Percentiles rank a stretch among this genome's conserved stretches.
Evolutionary conservation across 2,113 vertebrate species (phyloP).

Genomic region (Gopherus flavomarginatus): DNA sequence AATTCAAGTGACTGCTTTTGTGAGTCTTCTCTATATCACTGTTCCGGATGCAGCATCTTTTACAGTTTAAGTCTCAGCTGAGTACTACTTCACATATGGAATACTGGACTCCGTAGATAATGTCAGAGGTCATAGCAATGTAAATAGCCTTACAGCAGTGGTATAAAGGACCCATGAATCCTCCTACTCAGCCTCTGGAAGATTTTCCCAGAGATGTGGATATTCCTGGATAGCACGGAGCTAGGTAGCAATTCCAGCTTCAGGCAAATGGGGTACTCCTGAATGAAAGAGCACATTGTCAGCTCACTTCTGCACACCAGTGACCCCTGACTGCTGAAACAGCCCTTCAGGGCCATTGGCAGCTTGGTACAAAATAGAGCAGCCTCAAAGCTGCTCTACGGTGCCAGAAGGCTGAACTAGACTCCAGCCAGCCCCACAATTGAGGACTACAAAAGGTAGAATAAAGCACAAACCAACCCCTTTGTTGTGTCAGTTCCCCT

Average conservation of each 20-base stretch:
- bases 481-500: neutral
- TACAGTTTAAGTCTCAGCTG: neutral
- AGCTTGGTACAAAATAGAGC: neutral
- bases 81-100: neutral
- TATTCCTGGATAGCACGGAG: neutral
- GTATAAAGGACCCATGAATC: neutral
- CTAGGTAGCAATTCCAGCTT: neutral
- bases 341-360: rapidly evolving
- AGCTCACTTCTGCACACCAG: rapidly evolving
- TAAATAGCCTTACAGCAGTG: rapidly evolving
- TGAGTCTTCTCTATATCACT: neutral
- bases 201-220: neutral
- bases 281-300: neutral
- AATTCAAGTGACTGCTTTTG: neutral
- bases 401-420: neutral
- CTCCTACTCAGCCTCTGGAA: neutral
- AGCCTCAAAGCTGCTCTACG: neutral
- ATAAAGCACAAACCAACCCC: neutral
- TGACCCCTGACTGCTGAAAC: neutral
- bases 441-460: neutral
- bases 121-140: neutral
- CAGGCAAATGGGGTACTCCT: neutral
- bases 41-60: rapidly evolving
- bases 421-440: neutral
- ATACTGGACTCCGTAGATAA: neutral